A percentile compares a stretch with the other conserved stretches of the same genome.
phyloP scores from a whole-genome alignment of 1,140 invertebrate genomes.

The Scylla paramamosain region DNA sequence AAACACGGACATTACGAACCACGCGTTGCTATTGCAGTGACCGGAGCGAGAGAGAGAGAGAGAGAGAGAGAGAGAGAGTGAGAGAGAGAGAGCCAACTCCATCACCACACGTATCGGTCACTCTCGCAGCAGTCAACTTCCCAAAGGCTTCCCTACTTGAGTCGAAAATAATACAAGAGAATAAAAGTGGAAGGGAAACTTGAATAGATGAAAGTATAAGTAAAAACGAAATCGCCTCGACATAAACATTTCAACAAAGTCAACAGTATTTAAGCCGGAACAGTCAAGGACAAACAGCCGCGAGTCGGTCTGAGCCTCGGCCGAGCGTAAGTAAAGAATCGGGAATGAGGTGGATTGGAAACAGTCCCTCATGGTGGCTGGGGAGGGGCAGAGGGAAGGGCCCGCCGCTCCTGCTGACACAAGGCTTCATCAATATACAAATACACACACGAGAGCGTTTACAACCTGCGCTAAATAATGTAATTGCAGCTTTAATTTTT shows the following conservation, averaged over 20 bases:
- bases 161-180: no score
- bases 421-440: slow-evolving; percentile 14
- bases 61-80: background rate
- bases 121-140: no score
- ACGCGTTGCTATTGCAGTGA: no score
- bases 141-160: no score
- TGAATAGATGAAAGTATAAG: background rate
- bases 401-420: background rate
- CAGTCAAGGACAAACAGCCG: slow-evolving; percentile 9
- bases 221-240: background rate
- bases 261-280: background rate
- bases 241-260: slow-evolving; percentile 13
- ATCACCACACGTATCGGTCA: no score
- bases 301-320: background rate
- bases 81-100: no score
- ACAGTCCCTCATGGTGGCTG: background rate
- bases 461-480: no score
- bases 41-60: background rate
- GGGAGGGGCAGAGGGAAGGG: background rate
- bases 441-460: background rate
- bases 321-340: background rate
- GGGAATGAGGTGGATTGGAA: background rate
- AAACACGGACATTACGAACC: no score
- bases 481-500: no score
- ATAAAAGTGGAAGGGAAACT: no score